Evolutionary conservation across 2,797 vertebrate genomes (phyloP), one percentile per base, ranked within the genome.

Genomic region (Pseudochirops cupreus): DNA sequence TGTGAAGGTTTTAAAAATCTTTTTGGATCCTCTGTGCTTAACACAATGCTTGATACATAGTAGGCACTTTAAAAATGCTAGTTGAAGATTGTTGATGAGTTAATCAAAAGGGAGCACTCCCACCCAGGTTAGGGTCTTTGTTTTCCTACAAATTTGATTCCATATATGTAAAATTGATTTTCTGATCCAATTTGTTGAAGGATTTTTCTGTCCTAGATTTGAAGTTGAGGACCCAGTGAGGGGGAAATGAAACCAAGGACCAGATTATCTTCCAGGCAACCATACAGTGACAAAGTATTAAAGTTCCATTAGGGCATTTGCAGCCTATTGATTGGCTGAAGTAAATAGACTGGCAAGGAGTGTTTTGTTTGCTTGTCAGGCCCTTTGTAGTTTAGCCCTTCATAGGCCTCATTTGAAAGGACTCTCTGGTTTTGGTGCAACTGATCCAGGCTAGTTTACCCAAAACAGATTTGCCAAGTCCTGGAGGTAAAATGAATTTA

Each of bases 251-350:
- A 97, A 94, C 39, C 14, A 87, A 28, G 59, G 95, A 91, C 96
- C 87, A 95, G 96, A 96, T 97, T 96, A 96, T 93, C 94, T 97
- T 97, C 94, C 67, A 96, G 96, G 96, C 93, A 97, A 96, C 93
- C 95, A 96, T 94, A 92, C 56, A 95, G 91, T 93, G 87, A 94
- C 94, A 95, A 97, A 4, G 0, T 92, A 91, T 94, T 92, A 94
- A 59, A 94, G 62, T 95, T 94, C 93, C 93, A 97, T 93, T 59
- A 91, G 91, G 54, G 58, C 55, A 93, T 91, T 74, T 95, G 54
- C 90, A 62, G 67, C 67, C 95, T 95, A 98, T 94, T 96, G 96
- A 97, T 82, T 82, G 67, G 67, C 67, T 46, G 62, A 95, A 54
- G 94, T 93, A 95, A 94, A 94, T 92, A 96, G 95, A 93, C 14